These are phyloP conservation scores for Laticauda colubrina DNA, from an alignment of 2,113 vertebrate genomes.

Conservation along the genomic window DNA sequence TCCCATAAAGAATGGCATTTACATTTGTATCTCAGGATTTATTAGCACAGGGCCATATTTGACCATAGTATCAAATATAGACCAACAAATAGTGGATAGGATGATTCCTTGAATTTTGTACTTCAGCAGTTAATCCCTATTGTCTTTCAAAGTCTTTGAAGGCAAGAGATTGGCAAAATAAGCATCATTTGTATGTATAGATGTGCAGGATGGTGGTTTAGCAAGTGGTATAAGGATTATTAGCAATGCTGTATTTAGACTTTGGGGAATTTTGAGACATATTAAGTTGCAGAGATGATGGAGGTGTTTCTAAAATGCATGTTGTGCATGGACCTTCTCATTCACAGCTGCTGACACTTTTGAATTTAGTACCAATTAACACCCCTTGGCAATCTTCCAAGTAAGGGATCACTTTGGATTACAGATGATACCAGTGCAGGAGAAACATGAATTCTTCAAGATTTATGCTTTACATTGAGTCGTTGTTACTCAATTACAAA, in stretches of 20 bases:
- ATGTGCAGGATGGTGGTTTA: background rate
- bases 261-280: background rate
- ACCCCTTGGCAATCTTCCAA: constrained; percentile 40
- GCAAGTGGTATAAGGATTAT: background rate
- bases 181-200: background rate
- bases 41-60: background rate
- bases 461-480: constrained; percentile 57
- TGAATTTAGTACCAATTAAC: constrained; percentile 45
- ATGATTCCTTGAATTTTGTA: background rate
- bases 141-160: background rate
- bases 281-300: constrained; percentile 29
- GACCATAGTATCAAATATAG: background rate
- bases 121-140: background rate
- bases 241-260: background rate
- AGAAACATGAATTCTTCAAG: constrained; percentile 59
- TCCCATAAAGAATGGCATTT: background rate
- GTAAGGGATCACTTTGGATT: constrained; percentile 45
- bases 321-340: constrained; percentile 10
- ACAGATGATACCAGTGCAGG: constrained; percentile 32
- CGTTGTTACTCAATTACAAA: constrained; percentile 56
- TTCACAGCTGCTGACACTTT: constrained; percentile 30
- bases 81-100: no score
- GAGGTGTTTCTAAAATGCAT: constrained; percentile 38
- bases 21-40: background rate
- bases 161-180: background rate